phyloP scores from a whole-genome alignment of 1,140 invertebrate species.

The Venturia canescens region DNA sequence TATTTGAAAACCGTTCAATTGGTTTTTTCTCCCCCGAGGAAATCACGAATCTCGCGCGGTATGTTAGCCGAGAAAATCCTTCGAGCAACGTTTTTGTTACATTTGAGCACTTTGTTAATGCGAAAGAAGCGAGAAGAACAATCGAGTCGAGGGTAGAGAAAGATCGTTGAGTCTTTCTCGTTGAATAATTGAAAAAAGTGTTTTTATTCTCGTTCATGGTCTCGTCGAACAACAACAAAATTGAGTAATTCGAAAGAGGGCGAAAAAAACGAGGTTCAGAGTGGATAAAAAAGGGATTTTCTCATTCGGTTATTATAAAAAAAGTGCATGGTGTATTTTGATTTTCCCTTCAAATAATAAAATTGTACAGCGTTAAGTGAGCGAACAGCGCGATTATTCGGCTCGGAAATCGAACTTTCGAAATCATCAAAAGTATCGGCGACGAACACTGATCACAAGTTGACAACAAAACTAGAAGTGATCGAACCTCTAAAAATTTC shows the following conservation, averaged over 20 bases:
- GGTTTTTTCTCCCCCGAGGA: not conserved
- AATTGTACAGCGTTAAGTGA: slow-evolving; percentile 23
- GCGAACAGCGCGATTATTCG: slow-evolving; percentile 3
- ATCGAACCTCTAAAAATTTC: too few species aligned
- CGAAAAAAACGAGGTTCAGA: too few species aligned
- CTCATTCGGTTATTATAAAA: not conserved
- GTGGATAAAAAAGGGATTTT: too few species aligned
- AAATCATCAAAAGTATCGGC: not conserved
- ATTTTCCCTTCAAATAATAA: not conserved
- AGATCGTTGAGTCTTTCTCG: not conserved
- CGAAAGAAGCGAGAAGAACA: slow-evolving; percentile 4
- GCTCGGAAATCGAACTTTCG: not conserved
- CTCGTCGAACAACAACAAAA: too few species aligned
- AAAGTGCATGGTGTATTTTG: slow-evolving; percentile 16
- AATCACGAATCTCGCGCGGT: not conserved
- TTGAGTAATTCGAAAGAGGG: too few species aligned
- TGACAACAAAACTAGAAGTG: too few species aligned
- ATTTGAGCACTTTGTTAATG: slow-evolving; percentile 36
- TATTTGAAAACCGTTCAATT: not conserved
- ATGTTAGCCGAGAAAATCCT: not conserved
- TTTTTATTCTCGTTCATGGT: too few species aligned
- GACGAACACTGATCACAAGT: too few species aligned
- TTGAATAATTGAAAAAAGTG: not conserved
- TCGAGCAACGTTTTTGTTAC: not conserved
- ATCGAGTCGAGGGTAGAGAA: slow-evolving; percentile 21